Evolutionary conservation across 1,140 invertebrate genomes (phyloP).

Genomic region (Zophobas atratus): DNA sequence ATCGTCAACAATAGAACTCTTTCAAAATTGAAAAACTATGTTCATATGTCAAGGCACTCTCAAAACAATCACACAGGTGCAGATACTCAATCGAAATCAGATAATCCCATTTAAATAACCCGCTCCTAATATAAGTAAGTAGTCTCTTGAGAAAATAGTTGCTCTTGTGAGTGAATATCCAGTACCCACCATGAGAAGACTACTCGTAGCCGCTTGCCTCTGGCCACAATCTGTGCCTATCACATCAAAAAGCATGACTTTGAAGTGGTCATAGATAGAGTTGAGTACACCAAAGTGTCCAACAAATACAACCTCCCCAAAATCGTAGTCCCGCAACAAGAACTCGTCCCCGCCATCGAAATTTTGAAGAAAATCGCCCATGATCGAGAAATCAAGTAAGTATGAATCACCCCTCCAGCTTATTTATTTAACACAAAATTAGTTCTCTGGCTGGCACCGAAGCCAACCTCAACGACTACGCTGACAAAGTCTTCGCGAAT

Average conservation of each 20-base stretch:
- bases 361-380: background rate
- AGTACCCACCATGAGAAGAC: too few species aligned
- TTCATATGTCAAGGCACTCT: too few species aligned
- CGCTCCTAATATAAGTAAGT: too few species aligned
- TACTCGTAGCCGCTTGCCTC: background rate
- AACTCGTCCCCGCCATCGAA: slow-evolving; percentile 1
- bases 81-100: too few species aligned
- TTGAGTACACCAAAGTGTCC: slow-evolving; percentile 2
- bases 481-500: slow-evolving; percentile 66
- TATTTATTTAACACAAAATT: background rate
- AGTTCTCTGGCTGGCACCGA: background rate
- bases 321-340: background rate
- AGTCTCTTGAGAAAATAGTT: too few species aligned
- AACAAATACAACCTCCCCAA: slow-evolving; percentile 1
- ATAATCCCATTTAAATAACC: too few species aligned
- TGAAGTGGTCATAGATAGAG: slow-evolving; percentile 4
- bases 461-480: slow-evolving; percentile 68
- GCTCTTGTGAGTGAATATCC: too few species aligned
- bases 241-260: slow-evolving; percentile 11
- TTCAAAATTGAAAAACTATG: too few species aligned
- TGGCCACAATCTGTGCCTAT: slow-evolving; percentile 24
- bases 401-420: too few species aligned
- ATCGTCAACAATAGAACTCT: too few species aligned
- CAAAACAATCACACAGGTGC: too few species aligned
- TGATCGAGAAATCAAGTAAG: too few species aligned